Percentiles rank a stretch among this genome's conserved stretches.
Conservation (phyloP, 2,113 vertebrate species). For the Puma concolor region DNA sequence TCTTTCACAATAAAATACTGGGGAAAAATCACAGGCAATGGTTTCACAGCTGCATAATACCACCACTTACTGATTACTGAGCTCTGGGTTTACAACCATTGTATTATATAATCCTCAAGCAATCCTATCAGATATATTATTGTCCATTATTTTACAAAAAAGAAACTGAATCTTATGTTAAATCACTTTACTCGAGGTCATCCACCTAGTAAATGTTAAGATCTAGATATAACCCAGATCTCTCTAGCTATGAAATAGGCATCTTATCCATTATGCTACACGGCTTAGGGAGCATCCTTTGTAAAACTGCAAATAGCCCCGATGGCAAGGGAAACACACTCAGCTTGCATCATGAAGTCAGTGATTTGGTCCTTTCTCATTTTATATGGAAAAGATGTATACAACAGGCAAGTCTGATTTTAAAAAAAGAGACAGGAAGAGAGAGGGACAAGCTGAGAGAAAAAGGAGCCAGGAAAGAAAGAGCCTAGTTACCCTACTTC, state of each 20-base stretch:
- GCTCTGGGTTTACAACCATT: not conserved
- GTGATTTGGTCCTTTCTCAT: not conserved
- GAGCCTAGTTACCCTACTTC: not conserved
- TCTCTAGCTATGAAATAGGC: not conserved
- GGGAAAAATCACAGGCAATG: not conserved
- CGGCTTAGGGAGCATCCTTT: not conserved
- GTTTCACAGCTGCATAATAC: not conserved
- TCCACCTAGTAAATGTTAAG: not conserved
- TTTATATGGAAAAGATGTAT: not conserved
- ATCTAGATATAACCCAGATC: not conserved
- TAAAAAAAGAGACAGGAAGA: not conserved
- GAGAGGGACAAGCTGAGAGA: not conserved
- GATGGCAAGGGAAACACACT: not conserved
- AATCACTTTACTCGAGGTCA: constrained; percentile 41
- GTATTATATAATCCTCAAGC: not conserved
- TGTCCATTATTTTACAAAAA: not conserved
- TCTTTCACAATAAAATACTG: not conserved
- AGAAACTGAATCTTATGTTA: not conserved
- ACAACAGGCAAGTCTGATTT: not conserved
- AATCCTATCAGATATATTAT: not conserved
- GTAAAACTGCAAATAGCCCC: not conserved
- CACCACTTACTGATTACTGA: constrained; percentile 1
- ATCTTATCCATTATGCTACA: not conserved
- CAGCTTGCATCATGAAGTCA: not conserved
- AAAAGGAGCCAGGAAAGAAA: not conserved